Evolutionary conservation across 2,888 invertebrate genomes (phyloP), one percentile per base, ranked within the genome.

Genomic region (Himalopsyche kuldschensis): DNA sequence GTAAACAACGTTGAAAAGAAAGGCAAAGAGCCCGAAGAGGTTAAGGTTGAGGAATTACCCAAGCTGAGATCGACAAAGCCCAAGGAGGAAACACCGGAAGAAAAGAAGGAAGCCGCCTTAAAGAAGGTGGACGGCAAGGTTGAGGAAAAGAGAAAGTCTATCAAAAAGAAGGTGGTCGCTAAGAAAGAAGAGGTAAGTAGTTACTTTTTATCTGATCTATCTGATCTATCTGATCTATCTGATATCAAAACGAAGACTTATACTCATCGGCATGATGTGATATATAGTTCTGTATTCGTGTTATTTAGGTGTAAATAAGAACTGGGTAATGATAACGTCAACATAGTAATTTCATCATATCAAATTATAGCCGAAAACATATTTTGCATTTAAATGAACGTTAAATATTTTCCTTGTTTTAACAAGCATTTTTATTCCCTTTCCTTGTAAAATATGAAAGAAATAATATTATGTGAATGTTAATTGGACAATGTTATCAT

Each of bases 1-100:
- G 20, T 55, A 6, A 55, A 55, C 55, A 55, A 55, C 55, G 87
- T 89, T 63, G 89, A 88, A 80, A 89, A 89, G 86, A 88, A 89
- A 20, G 55, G 55, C 24, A 55, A 24, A 24, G 55, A 88, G 86
- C 87, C 87, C 86, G 89, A 91, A 89, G 93, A 93, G 88, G 90
- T 92, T 82, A 93, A 93, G 89, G 91, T 93, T 88, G 94, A 93
- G 90, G 93, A 93, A 89, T 91, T 93, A 89, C 93, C 93, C 87
- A 93, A 93, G 90, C 90, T 93, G 31, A 93, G 92, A 88, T 89
- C 93, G 82, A 90, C 93, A 5, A 92, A 92, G 87, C 91, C 91
- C 24, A 92, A 92, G 88, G 92, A 92, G 86, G 91, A 91, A 88
- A 89, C 90, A 20, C 90, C 89, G 27, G 90, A 90, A 83, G 91